Evolutionary conservation across 2,797 vertebrate genomes (phyloP).

Genomic region (Hydrophis major): DNA sequence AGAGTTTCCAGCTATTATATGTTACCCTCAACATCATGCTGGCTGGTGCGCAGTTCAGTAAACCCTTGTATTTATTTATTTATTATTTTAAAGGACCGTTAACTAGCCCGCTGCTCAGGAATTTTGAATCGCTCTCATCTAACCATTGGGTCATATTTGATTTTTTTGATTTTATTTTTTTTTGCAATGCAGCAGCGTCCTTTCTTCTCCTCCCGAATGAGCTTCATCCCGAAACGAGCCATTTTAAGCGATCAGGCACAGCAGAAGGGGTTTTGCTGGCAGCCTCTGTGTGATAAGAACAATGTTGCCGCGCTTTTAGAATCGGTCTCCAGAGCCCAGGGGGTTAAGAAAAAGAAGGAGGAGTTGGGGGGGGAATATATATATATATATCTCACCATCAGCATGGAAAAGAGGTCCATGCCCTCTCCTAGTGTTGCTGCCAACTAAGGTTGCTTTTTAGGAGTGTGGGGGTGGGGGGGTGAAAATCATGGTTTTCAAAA

Average conservation of each 20-base stretch:
- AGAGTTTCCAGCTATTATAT: conserved; percentile 50
- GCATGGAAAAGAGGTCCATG: conserved; percentile 13
- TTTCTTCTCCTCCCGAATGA: too few relatives aligned
- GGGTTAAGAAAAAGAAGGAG: neutral
- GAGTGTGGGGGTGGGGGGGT: neutral
- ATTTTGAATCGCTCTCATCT: neutral
- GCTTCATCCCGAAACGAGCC: neutral
- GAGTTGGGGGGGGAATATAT: rapidly evolving
- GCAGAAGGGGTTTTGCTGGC: neutral
- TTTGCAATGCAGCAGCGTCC: neutral
- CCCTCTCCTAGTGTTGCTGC: conserved; percentile 4
- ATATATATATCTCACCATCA: neutral
- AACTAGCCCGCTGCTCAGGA: neutral
- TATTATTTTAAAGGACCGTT: neutral
- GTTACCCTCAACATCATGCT: conserved; percentile 47
- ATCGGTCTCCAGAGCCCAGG: conserved; percentile 1
- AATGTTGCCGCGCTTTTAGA: conserved; percentile 36
- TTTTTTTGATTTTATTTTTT: neutral
- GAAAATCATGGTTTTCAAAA: conserved; percentile 5
- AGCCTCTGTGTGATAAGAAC: neutral
- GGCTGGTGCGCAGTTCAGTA: neutral
- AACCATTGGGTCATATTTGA: too few relatives aligned
- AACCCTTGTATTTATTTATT: neutral
- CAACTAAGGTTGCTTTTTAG: conserved; percentile 25
- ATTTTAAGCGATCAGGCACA: neutral